phyloP scores from a whole-genome alignment of 2,797 vertebrate species.

The Epinephelus awoara region DNA sequence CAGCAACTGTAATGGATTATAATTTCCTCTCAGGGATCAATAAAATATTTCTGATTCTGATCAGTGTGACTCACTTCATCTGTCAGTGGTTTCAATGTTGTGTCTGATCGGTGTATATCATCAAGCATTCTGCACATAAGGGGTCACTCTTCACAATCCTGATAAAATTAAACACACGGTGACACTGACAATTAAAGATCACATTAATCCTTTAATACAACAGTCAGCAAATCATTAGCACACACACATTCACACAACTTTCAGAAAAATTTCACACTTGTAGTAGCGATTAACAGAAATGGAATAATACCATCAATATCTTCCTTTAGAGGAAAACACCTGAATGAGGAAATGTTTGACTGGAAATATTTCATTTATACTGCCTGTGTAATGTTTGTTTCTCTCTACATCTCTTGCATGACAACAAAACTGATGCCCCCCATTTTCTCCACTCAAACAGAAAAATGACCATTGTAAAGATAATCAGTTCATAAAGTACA shows the following conservation, averaged over 20 bases:
- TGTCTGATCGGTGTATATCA: background rate
- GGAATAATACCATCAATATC: conserved; percentile 7
- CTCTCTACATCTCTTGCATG: background rate
- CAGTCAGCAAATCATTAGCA: conserved; percentile 22
- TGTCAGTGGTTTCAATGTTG: too few relatives aligned
- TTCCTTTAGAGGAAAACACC: conserved; percentile 4
- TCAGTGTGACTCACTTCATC: too few relatives aligned
- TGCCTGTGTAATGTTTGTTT: background rate
- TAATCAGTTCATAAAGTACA: background rate
- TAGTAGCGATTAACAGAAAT: conserved; percentile 1
- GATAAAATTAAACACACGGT: background rate
- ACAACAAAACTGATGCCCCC: background rate
- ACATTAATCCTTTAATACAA: conserved; percentile 46
- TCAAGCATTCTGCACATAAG: background rate
- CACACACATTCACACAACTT: conserved; percentile 10
- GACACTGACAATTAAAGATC: background rate
- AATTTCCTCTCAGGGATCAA: too few relatives aligned
- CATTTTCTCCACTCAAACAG: background rate
- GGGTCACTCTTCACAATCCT: background rate
- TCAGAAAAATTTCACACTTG: conserved; percentile 37
- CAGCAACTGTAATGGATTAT: too few relatives aligned
- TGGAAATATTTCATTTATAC: background rate
- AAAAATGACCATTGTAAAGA: background rate
- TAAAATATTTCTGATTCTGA: too few relatives aligned
- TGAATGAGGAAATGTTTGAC: conserved; percentile 15